phyloP scores from a whole-genome alignment of 2,113 vertebrate species.

The Setophaga coronata region DNA sequence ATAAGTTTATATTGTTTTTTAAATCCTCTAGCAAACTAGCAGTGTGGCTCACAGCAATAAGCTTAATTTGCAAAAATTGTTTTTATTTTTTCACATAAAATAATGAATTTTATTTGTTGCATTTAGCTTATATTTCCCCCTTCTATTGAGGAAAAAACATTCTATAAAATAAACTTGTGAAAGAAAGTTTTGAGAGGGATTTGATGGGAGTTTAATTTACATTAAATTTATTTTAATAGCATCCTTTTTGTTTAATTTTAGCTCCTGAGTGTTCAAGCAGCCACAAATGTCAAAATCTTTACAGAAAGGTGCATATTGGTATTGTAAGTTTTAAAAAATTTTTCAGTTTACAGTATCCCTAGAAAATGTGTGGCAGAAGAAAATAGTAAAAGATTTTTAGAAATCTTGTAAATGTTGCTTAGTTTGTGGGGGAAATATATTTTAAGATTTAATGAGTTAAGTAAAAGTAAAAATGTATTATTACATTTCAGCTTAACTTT shows the following conservation, averaged over 20 bases:
- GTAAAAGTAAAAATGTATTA: background rate
- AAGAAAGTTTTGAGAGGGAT: background rate
- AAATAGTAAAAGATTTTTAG: background rate
- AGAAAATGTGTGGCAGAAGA: background rate
- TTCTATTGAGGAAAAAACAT: background rate
- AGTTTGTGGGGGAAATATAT: background rate
- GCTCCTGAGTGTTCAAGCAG: background rate
- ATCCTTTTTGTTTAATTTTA: background rate
- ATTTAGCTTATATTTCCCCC: accelerated
- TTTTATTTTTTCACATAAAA: background rate
- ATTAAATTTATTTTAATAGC: background rate
- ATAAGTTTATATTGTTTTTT: background rate
- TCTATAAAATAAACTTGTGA: background rate
- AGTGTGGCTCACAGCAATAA: background rate
- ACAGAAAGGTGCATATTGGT: background rate
- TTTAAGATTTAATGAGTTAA: background rate
- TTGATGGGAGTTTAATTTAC: background rate
- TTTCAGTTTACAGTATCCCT: background rate
- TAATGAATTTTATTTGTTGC: background rate
- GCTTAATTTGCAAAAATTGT: background rate
- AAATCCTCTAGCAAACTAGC: background rate
- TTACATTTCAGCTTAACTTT: background rate
- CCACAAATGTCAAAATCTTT: background rate
- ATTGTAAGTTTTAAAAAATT: background rate
- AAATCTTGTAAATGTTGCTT: background rate